Conservation (phyloP, 2,888 invertebrate species). For the Hofmannophila pseudospretella region DNA sequence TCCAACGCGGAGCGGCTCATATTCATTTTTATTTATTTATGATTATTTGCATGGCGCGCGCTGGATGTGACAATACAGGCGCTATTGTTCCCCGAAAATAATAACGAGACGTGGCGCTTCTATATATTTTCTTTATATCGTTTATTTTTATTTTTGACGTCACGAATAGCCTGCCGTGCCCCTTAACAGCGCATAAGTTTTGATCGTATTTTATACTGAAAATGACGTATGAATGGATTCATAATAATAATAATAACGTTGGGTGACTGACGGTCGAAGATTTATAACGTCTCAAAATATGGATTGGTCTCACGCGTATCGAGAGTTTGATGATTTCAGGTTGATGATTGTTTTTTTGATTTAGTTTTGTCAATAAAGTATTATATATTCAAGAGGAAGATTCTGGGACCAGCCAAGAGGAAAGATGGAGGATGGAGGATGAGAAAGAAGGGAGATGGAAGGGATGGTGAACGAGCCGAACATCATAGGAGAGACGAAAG, state of each 20-base stretch:
- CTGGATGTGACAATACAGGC: constrained; percentile 67
- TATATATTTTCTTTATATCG: constrained; percentile 32
- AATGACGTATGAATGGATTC: constrained; percentile 62
- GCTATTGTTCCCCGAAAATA: constrained; percentile 72
- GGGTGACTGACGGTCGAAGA: constrained; percentile 35
- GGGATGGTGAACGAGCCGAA: too few species aligned
- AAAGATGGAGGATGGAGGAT: too few species aligned
- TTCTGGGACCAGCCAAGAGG: too few species aligned
- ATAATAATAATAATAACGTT: constrained; percentile 42
- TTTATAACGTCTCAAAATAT: constrained; percentile 41
- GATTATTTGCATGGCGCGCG: constrained; percentile 75
- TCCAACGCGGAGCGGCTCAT: constrained; percentile 51
- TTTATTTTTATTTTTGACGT: constrained; percentile 31
- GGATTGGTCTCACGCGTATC: constrained; percentile 45
- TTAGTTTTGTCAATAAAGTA: constrained; percentile 1
- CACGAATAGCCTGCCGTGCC: constrained; percentile 14
- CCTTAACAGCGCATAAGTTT: constrained; percentile 26
- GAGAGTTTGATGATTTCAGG: constrained; percentile 2
- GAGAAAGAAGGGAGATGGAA: too few species aligned
- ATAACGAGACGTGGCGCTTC: constrained; percentile 73
- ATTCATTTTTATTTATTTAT: constrained; percentile 76
- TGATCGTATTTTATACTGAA: constrained; percentile 49
- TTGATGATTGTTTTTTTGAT: too few species aligned
- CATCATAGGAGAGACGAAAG: too few species aligned
- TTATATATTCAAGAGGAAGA: too few species aligned